A percentile compares a stretch with the other conserved stretches of the same genome.
phyloP scores from a whole-genome alignment of 2,113 vertebrate genomes.

The Leucosticte australis region DNA sequence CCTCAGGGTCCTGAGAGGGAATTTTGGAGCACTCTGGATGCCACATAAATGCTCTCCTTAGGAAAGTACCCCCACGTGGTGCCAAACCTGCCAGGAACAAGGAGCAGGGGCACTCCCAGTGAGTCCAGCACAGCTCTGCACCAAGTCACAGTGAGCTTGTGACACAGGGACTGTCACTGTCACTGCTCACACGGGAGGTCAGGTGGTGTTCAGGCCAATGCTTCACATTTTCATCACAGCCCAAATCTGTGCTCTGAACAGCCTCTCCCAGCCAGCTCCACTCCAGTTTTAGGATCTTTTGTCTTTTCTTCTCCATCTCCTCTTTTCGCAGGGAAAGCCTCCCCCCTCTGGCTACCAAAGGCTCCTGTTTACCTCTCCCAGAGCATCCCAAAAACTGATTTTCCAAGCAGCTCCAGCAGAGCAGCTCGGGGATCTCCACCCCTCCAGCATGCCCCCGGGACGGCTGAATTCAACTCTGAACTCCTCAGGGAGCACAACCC shows the following conservation, averaged over 20 bases:
- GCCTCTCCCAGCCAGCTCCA: not conserved
- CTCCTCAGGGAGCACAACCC: not conserved
- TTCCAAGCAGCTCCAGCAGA: not conserved
- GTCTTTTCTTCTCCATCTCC: not conserved
- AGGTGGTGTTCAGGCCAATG: not conserved
- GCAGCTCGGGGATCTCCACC: not conserved
- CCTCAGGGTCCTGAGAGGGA: not conserved
- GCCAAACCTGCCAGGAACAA: not conserved
- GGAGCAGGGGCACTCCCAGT: not conserved
- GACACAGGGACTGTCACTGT: not conserved
- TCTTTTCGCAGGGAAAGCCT: not conserved
- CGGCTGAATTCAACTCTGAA: not conserved
- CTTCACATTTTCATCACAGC: not conserved
- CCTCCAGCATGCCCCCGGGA: not conserved
- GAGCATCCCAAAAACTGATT: not conserved
- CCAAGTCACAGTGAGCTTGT: too few relatives aligned
- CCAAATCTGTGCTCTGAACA: not conserved
- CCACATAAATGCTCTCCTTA: not conserved
- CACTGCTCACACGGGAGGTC: accelerated
- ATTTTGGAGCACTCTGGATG: not conserved
- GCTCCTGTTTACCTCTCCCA: not conserved
- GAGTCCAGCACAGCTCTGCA: not conserved
- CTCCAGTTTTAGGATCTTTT: not conserved
- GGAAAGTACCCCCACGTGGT: not conserved
- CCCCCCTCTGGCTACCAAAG: not conserved